Evolutionary conservation across 2,113 vertebrate genomes (phyloP), one percentile per base, ranked within the genome.

Genomic region (Blennius ocellaris): DNA sequence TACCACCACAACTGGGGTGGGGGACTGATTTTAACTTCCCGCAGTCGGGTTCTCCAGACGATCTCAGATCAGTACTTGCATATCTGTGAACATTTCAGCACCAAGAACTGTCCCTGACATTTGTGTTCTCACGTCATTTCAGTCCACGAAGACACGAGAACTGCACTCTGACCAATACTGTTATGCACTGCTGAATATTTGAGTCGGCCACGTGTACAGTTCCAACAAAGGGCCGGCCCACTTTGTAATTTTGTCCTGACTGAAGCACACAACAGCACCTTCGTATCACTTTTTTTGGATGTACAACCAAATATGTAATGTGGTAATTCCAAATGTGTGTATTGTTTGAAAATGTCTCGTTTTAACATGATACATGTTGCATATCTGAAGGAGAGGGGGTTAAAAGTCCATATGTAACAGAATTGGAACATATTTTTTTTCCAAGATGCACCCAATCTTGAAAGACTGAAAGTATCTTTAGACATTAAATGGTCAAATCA

Each of bases 241-340:
- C 36, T 60, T 67, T 68, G 6, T 30, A 30, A 30, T 30, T 30
- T 30, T 30, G 2, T 30, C 4, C 21, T 0, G 11, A 57, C 3
- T 58, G 30, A 60, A 7, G 3, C 66, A 80, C 80, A 86, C 57
- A 9, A 36, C 36, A 40, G 54, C 82, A 85, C 78, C 75, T 83
- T 79, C 66, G 62, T 37, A 17, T 53, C 2, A 1, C 54, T 62
- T 52, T 63, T 6, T 70, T 47, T n/a, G n/a, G 39, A 9, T 53
- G 56, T 76, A 64, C 17, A 72, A 16, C 45, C 8, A 59, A 47
- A 66, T 30, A 17, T 54, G 55, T 47, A 8, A n/a, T 30, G 21
- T 30, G 21, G 21, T 30, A 30, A 30, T 30, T 30, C 21, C 21
- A 30, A 30, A 30, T 30, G 21, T 30, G 21, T 30, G 21, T 30